Evolutionary conservation across 1,140 invertebrate species (phyloP), one percentile per base, ranked within the genome.

Genomic region (Ruditapes philippinarum): DNA sequence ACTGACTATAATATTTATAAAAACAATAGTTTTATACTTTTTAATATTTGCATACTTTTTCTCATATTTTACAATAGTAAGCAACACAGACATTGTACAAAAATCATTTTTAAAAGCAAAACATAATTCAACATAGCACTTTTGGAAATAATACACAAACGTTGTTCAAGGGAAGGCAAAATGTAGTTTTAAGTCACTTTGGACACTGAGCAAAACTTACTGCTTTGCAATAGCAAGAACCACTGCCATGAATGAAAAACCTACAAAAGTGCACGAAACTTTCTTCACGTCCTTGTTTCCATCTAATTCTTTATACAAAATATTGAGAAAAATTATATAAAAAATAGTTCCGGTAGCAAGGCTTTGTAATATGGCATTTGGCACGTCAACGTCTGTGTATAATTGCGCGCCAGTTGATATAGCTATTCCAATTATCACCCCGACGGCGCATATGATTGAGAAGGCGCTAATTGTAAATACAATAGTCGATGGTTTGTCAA

Each of bases 301-400:
- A 60, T 93, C 91, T 42, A 96, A 82, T 91, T 96, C 96, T 90
- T 96, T 96, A 51, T 95, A 98, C 42, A 99, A 96, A 65, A 99
- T 98, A 96, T 99, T 98, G 93, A 98, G 98, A 70, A 99, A 98
- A 0, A 98, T 98, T 57, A 99, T 98, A 95, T 99, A 99, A 0
- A 99, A 96, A 49, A 99, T 97, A 1, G 98, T 99, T 38, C 98
- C 98, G 22, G 98, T 98, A 19, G 98, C 98, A 17, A 99, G 90
- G 73, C 96, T 97, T 94, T 97, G 97, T 45, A 97, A 95, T 82
- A 96, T 95, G 0, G 96, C 97, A 93, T 96, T 96, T 7, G 96
- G 91, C 38, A 97, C 90, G 33, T 95, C 92, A 4, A 96, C 95
- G 65, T 94, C 92, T 9, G 86, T 80, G 65, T 94, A 94, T 28